Conservation (phyloP, 2,888 invertebrate species). For the Helicoverpa assulta region DNA sequence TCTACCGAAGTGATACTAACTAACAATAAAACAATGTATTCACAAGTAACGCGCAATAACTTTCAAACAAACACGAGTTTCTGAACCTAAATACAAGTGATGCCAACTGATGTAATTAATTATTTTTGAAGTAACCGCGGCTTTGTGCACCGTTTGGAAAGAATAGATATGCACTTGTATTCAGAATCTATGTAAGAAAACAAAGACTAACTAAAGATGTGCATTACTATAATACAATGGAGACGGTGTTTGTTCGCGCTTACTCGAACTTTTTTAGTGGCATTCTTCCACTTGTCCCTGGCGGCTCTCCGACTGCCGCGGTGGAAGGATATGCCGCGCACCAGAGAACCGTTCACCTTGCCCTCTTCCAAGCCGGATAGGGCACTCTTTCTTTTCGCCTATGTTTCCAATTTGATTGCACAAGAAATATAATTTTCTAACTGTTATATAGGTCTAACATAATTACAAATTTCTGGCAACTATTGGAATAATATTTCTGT, state of each 20-base stretch:
- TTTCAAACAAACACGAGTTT: constrained; percentile 16
- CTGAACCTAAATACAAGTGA: constrained; percentile 56
- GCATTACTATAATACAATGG: constrained; percentile 24
- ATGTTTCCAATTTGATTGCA: constrained; percentile 78
- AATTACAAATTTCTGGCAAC: not conserved
- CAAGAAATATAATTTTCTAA: constrained; percentile 71
- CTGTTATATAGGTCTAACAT: constrained; percentile 37
- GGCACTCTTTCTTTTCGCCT: constrained; percentile 92
- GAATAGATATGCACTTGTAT: constrained; percentile 37
- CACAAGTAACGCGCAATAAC: constrained; percentile 23
- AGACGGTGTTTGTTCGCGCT: constrained; percentile 76
- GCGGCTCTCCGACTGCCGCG: constrained; percentile 89
- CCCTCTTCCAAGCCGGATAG: constrained; percentile 92
- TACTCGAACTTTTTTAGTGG: constrained; percentile 94
- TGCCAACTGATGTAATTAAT: constrained; percentile 12
- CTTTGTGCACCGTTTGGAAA: not conserved
- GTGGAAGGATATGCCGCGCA: constrained; percentile 92
- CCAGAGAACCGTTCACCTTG: constrained; percentile 91
- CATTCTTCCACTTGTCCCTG: constrained; percentile 92
- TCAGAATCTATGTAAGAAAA: constrained; percentile 38
- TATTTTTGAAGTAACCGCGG: not conserved
- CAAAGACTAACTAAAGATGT: constrained; percentile 32
- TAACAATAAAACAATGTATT: constrained; percentile 26
- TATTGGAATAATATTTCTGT: not conserved
- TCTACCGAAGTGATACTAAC: constrained; percentile 24